A percentile compares a stretch with the other conserved stretches of the same genome.
These are phyloP conservation scores for Oligia latruncula DNA, from an alignment of 2,888 invertebrate genomes.

Conservation along the genomic window DNA sequence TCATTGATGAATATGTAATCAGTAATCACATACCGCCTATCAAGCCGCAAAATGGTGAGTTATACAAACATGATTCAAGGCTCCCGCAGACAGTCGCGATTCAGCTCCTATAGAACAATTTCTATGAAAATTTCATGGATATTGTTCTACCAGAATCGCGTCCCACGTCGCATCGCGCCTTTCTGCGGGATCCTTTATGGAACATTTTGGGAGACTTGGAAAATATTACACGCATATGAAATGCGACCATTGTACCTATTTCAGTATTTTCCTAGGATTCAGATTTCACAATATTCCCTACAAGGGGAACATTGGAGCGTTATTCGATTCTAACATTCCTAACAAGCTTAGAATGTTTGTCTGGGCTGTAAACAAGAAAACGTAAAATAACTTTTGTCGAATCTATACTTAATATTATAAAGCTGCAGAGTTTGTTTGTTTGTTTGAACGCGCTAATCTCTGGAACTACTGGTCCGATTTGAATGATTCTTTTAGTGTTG, in stretches of 20 bases:
- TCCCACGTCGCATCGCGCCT: not conserved
- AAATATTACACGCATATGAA: conserved; percentile 17
- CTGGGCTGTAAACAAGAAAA: conserved; percentile 21
- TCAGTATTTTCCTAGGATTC: conserved; percentile 23
- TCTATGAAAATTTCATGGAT: not conserved
- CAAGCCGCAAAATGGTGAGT: conserved; percentile 87
- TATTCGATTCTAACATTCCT: conserved; percentile 14
- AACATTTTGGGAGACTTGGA: conserved; percentile 15
- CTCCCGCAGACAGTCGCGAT: not conserved
- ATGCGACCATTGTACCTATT: not conserved
- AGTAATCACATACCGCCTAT: conserved; percentile 86
- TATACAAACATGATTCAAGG: conserved; percentile 17
- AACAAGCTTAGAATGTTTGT: conserved; percentile 20
- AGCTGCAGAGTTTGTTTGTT: no score
- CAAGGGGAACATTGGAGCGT: not conserved
- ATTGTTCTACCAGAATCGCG: not conserved
- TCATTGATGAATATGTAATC: conserved; percentile 88
- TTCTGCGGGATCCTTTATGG: not conserved
- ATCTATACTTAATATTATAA: no score
- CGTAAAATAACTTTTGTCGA: conserved; percentile 3
- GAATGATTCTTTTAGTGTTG: no score
- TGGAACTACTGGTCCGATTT: no score
- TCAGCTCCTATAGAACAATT: not conserved
- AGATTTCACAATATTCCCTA: conserved; percentile 26
- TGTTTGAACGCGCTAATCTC: no score